Percentiles rank a stretch among this genome's conserved stretches.
phyloP scores from a whole-genome alignment of 2,113 vertebrate genomes.

The Corythornis vintsioides region DNA sequence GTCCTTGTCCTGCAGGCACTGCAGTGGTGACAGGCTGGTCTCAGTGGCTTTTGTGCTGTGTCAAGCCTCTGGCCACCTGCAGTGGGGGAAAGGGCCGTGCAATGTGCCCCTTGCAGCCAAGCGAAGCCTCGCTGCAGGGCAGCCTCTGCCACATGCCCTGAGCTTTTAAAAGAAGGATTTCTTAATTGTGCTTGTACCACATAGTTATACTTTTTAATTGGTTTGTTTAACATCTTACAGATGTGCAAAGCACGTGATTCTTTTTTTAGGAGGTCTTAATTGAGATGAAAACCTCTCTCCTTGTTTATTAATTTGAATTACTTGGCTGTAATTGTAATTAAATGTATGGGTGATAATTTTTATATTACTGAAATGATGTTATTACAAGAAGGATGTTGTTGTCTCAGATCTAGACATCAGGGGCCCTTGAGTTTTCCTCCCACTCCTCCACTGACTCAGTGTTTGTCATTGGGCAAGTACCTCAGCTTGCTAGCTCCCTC shows the following conservation, averaged over 20 bases:
- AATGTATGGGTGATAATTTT: not conserved
- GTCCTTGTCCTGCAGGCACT: fast-evolving
- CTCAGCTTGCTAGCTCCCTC: not conserved
- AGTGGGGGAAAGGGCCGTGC: not conserved
- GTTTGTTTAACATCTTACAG: not conserved
- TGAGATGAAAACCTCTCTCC: not conserved
- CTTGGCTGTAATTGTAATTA: slow-evolving; percentile 18
- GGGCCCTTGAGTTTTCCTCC: slow-evolving; percentile 29
- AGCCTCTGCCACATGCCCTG: fast-evolving
- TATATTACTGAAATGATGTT: not conserved
- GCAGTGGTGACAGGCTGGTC: not conserved
- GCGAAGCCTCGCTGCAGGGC: not conserved
- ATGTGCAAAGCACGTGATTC: not conserved
- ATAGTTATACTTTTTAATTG: not conserved
- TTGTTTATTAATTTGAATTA: slow-evolving; percentile 15
- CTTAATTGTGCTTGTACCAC: not conserved
- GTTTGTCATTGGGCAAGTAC: slow-evolving; percentile 18
- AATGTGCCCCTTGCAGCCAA: not conserved
- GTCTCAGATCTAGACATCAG: not conserved
- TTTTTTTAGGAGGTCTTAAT: not conserved
- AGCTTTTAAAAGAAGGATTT: not conserved
- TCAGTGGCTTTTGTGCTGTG: not conserved
- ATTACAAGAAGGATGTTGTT: not conserved
- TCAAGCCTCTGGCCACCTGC: fast-evolving
- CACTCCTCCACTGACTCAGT: slow-evolving; percentile 44